These are phyloP conservation scores for Dendrocincla fuliginosa DNA, from an alignment of 2,797 vertebrate species.

Conservation along the genomic window DNA sequence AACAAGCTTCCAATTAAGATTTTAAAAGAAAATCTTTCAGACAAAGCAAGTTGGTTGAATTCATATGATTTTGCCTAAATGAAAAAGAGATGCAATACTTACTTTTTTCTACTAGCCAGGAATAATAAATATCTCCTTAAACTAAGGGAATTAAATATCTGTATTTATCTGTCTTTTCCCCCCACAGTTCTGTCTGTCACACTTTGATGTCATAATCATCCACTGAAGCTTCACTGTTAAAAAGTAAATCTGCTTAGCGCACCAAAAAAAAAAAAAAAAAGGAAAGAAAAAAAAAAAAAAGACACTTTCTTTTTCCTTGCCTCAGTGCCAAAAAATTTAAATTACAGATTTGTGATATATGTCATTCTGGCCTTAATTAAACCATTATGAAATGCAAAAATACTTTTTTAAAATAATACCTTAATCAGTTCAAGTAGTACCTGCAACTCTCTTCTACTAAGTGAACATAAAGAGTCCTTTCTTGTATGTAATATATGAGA, in stretches of 20 bases:
- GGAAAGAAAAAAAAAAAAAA: too few relatives aligned
- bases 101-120: slow-evolving; percentile 57
- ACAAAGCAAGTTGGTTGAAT: slow-evolving; percentile 47
- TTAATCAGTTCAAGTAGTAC: slow-evolving; percentile 66
- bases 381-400: slow-evolving; percentile 44
- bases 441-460: slow-evolving; percentile 40
- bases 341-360: slow-evolving; percentile 35
- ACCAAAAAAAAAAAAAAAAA: not conserved
- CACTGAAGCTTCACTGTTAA: slow-evolving; percentile 67
- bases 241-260: slow-evolving; percentile 77
- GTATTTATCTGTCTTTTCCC: slow-evolving; percentile 69
- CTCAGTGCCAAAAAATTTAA: slow-evolving; percentile 48
- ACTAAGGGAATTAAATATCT: slow-evolving; percentile 73
- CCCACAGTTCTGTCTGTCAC: slow-evolving; percentile 75
- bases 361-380: slow-evolving; percentile 35
- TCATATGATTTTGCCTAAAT: slow-evolving; percentile 26
- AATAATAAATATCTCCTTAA: slow-evolving; percentile 70
- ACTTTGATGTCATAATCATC: slow-evolving; percentile 83
- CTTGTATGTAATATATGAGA: not conserved
- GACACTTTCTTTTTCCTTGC: not conserved
- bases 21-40: slow-evolving; percentile 28
- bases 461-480: slow-evolving; percentile 3
- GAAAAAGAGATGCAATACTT: slow-evolving; percentile 28
- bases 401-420: slow-evolving; percentile 39
- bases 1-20: not conserved